Conservation (phyloP, 2,888 invertebrate genomes). For the Maniola hyperantus region DNA sequence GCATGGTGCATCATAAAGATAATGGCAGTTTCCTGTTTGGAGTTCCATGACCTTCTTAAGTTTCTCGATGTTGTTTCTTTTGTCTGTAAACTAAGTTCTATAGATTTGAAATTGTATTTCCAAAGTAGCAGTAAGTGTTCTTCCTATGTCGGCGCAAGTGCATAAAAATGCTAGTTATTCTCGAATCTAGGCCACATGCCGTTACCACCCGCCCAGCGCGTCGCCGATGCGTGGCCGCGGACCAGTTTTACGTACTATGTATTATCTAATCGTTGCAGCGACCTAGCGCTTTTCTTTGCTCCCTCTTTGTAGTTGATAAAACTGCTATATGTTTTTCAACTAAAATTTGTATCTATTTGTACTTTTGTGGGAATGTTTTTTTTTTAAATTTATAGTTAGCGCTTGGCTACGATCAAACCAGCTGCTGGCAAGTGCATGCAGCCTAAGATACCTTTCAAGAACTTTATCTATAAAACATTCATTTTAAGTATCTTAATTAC, state of each 20-base stretch:
- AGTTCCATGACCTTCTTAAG: neutral
- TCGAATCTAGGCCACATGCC: slow-evolving; percentile 42
- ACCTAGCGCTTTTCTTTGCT: slow-evolving; percentile 7
- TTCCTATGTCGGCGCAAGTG: slow-evolving; percentile 14
- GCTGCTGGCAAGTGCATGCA: too few relatives aligned
- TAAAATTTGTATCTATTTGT: neutral
- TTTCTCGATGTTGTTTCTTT: neutral
- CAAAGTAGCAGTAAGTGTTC: neutral
- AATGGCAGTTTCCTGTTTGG: neutral
- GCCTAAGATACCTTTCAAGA: too few relatives aligned
- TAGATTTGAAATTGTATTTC: neutral
- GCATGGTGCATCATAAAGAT: neutral
- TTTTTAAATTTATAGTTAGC: too few relatives aligned
- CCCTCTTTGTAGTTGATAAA: neutral
- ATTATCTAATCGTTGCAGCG: slow-evolving; percentile 24
- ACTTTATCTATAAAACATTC: too few relatives aligned
- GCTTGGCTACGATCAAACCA: too few relatives aligned
- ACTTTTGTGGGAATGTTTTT: neutral
- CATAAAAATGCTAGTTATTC: slow-evolving; percentile 40
- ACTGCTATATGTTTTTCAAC: neutral
- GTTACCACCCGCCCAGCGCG: slow-evolving; percentile 29
- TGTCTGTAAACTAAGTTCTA: neutral
- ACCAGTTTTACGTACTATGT: slow-evolving; percentile 30
- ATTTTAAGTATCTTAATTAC: too few relatives aligned
- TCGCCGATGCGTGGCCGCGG: slow-evolving; percentile 40